A percentile compares a stretch with the other conserved stretches of the same genome.
Evolutionary conservation across 2,888 invertebrate species (phyloP).

Genomic region (Drosophila monieri): DNA sequence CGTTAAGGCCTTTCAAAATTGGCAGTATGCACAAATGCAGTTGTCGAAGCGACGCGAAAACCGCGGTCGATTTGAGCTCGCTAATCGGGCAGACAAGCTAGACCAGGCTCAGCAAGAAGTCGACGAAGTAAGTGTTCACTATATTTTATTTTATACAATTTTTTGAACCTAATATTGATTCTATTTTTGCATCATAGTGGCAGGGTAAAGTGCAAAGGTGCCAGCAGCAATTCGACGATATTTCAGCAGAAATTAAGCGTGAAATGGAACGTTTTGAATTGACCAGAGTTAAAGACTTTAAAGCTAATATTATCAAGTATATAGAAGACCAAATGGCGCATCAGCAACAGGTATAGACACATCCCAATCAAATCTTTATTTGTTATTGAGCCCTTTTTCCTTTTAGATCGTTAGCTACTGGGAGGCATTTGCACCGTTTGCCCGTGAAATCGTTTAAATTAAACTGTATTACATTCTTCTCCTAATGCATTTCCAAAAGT

Average conservation of each 20-base stretch:
- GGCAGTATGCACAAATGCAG: slow-evolving; percentile 98
- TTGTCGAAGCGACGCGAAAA: slow-evolving; percentile 96
- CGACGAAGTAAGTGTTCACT: slow-evolving; percentile 88
- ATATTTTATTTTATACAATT: background rate
- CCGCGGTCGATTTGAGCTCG: slow-evolving; percentile 95
- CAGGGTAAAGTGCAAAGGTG: slow-evolving; percentile 98
- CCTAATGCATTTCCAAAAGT: slow-evolving; percentile 55
- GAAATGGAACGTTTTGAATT: slow-evolving; percentile 97
- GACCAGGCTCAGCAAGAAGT: slow-evolving; percentile 96
- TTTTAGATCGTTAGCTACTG: slow-evolving; percentile 84
- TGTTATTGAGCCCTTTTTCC: slow-evolving; percentile 12
- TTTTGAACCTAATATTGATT: background rate
- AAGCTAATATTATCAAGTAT: slow-evolving; percentile 94
- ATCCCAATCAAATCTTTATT: background rate
- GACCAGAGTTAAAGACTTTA: slow-evolving; percentile 94
- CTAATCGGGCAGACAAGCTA: slow-evolving; percentile 94
- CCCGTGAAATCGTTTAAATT: slow-evolving; percentile 93
- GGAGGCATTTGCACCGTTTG: slow-evolving; percentile 98
- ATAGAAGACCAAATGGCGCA: slow-evolving; percentile 97
- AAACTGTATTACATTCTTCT: slow-evolving; percentile 22
- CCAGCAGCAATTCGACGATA: slow-evolving; percentile 97
- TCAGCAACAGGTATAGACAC: slow-evolving; percentile 92
- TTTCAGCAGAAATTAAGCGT: slow-evolving; percentile 96
- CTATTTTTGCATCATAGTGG: slow-evolving; percentile 87
- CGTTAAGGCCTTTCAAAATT: slow-evolving; percentile 93